phyloP scores from a whole-genome alignment of 1,140 invertebrate genomes.

The Neotoxoptera formosana region DNA sequence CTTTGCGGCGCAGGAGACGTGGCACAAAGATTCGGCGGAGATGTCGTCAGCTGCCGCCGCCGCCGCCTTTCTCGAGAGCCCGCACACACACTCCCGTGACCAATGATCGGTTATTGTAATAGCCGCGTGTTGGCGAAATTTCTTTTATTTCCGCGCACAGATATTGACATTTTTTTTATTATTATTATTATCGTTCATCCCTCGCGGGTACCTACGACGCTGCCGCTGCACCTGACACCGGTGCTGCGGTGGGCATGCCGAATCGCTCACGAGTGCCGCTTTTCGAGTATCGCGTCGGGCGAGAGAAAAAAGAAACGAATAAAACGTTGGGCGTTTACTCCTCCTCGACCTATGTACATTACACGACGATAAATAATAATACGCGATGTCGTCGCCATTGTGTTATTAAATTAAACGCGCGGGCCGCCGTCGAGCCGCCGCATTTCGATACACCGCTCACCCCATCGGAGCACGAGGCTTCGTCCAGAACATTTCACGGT shows the following conservation, averaged over 20 bases:
- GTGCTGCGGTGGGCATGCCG: neutral
- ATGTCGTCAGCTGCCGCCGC: neutral
- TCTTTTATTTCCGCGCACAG: conserved; percentile 25
- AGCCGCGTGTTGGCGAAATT: neutral
- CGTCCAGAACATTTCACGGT: neutral
- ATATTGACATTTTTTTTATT: conserved; percentile 4
- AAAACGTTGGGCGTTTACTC: neutral
- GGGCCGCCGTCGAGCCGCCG: neutral
- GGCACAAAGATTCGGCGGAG: neutral
- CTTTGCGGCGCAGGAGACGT: neutral
- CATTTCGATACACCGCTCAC: neutral
- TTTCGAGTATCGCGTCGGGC: neutral
- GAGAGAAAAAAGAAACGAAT: neutral
- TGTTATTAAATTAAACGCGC: neutral
- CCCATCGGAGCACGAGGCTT: neutral
- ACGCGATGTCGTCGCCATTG: neutral
- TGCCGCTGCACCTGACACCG: too few species aligned
- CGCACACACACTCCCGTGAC: conserved; percentile 48
- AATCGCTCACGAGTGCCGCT: conserved; percentile 11
- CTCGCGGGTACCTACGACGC: too few species aligned
- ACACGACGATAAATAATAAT: neutral
- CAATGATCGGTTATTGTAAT: conserved; percentile 10
- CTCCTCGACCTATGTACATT: neutral
- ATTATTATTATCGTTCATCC: neutral
- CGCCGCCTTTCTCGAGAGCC: conserved; percentile 13